phyloP scores from a whole-genome alignment of 2,888 invertebrate genomes.

The Meandrusa payeni region DNA sequence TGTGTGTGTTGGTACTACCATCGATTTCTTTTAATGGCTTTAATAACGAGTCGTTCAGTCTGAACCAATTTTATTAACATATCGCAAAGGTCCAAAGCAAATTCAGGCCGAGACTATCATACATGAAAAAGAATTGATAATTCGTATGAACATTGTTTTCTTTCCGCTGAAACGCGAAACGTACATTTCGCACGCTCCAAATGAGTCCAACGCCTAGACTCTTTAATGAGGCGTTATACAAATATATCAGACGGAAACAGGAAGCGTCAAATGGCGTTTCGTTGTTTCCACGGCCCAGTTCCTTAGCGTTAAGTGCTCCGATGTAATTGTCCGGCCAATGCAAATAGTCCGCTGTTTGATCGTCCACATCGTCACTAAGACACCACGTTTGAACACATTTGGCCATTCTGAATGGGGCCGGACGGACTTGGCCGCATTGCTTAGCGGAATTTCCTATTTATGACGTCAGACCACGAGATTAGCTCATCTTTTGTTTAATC shows the following conservation, averaged over 20 bases:
- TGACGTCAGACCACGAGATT: too few species aligned
- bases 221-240: slow-evolving; percentile 44
- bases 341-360: slow-evolving; percentile 61
- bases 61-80: too few species aligned
- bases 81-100: too few species aligned
- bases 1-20: too few species aligned
- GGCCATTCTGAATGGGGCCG: slow-evolving; percentile 38
- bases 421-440: slow-evolving; percentile 40
- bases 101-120: slow-evolving; percentile 12
- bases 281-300: slow-evolving; percentile 75
- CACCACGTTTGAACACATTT: slow-evolving; percentile 34
- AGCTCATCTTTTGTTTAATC: too few species aligned
- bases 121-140: neutral
- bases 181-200: slow-evolving; percentile 52
- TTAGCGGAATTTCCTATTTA: slow-evolving; percentile 51
- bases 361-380: slow-evolving; percentile 34
- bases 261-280: slow-evolving; percentile 78
- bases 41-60: too few species aligned
- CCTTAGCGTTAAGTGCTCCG: slow-evolving; percentile 70
- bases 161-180: slow-evolving; percentile 11
- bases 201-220: slow-evolving; percentile 38
- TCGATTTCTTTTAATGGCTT: too few species aligned
- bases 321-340: slow-evolving; percentile 74
- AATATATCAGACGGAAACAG: slow-evolving; percentile 70
- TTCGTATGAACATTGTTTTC: neutral